Conservation (phyloP, 1,140 invertebrate species). For the Tigriopus japonicus region DNA sequence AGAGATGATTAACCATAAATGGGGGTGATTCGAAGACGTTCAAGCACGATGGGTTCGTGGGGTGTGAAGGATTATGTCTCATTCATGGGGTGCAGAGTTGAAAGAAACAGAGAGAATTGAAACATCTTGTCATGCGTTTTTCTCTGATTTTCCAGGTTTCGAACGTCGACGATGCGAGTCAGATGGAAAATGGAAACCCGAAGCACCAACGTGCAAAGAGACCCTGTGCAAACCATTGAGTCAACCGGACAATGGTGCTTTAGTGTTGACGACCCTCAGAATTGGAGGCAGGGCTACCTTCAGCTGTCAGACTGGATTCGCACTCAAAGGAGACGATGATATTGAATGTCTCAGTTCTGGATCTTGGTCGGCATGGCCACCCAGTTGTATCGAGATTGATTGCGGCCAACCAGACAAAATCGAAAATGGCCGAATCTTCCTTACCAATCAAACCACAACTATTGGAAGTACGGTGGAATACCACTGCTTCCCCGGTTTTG, state of each 20-base stretch:
- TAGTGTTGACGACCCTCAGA: slow-evolving; percentile 3
- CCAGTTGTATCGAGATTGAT: slow-evolving; percentile 5
- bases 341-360: slow-evolving; percentile 4
- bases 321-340: slow-evolving; percentile 3
- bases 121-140: too few relatives aligned
- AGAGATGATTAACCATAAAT: too few relatives aligned
- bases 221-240: slow-evolving; percentile 1
- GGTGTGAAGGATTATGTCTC: too few relatives aligned
- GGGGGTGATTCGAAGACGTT: too few relatives aligned
- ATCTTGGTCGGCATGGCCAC: slow-evolving; percentile 6
- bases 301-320: slow-evolving; percentile 1
- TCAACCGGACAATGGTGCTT: background rate
- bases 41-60: too few relatives aligned
- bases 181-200: slow-evolving; percentile 5
- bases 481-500: slow-evolving; percentile 1
- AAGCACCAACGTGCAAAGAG: slow-evolving; percentile 3
- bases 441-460: background rate
- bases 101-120: too few relatives aligned
- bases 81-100: too few relatives aligned
- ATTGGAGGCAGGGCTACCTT: slow-evolving; percentile 9
- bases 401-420: background rate
- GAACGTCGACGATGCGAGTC: slow-evolving; percentile 1
- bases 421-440: slow-evolving; percentile 7
- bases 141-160: background rate
- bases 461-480: background rate